Evolutionary conservation across 2,797 vertebrate species (phyloP).

Genomic region (Gorsachius magnificus): DNA sequence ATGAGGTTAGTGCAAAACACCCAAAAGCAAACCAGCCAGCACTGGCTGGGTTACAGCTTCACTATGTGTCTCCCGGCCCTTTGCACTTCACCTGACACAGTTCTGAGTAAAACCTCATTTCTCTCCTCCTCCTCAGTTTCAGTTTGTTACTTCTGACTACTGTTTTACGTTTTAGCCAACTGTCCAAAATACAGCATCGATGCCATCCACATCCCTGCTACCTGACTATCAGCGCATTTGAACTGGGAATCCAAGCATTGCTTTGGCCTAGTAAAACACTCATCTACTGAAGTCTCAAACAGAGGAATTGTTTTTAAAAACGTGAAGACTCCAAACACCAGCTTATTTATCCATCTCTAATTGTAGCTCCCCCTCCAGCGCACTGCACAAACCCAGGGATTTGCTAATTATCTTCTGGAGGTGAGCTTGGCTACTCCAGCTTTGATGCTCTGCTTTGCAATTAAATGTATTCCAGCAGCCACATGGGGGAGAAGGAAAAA

Average conservation of each 20-base stretch:
- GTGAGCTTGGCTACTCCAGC: slow-evolving; percentile 32
- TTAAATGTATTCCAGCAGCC: slow-evolving; percentile 59
- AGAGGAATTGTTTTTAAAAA: not conserved
- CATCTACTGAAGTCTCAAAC: not conserved
- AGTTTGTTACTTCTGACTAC: not conserved
- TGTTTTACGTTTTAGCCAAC: not conserved
- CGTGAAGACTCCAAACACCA: not conserved
- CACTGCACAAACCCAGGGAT: not conserved
- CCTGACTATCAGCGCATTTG: not conserved
- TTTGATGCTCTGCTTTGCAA: slow-evolving; percentile 59
- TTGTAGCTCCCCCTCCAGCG: not conserved
- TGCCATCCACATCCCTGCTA: accelerated
- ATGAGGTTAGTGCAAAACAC: not conserved
- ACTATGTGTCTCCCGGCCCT: not conserved
- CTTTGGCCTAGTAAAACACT: not conserved
- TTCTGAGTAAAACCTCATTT: not conserved
- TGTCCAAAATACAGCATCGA: not conserved
- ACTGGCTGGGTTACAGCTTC: not conserved
- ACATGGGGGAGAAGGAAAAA: slow-evolving; percentile 11
- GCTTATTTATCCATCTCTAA: not conserved
- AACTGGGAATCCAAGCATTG: not conserved
- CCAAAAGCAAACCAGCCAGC: not conserved
- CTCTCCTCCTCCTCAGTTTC: not conserved
- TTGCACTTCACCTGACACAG: not conserved
- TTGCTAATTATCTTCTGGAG: slow-evolving; percentile 51